Evolutionary conservation across 2,797 vertebrate species (phyloP), one percentile per base, ranked within the genome.

Genomic region (Helarctos malayanus): DNA sequence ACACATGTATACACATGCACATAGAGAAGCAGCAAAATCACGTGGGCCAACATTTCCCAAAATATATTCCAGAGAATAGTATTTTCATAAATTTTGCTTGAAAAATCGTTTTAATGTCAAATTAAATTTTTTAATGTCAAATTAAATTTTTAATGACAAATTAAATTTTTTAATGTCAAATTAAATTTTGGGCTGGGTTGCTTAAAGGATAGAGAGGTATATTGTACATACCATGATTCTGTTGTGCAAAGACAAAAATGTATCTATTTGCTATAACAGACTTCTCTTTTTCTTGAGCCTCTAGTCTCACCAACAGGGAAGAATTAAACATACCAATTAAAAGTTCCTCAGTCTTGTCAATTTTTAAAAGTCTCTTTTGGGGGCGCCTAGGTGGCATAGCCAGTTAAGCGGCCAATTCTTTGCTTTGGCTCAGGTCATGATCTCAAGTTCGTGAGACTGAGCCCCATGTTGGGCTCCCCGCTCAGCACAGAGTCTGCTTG

Each of bases 91-190:
- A 47, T 79, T 73, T 91, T 83, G 63, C 29, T 79, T 65, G 84
- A 78, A 78, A 88, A 90, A 65, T 0, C 29, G 80, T 29, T 19
- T 61, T 80, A 75, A 92, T 54, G 29, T 82, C 65, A 78, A 65
- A 92, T 52, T 68, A n/a, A 91, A 73, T 0, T 23, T 76, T n/a
- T 54, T 80, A 79, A 91, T 52, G 15, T 86, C 52, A 69, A 63
- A 85, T 41, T 41, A 32, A 92, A 52, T 88, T 65, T 91, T 18
- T 80, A 80, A 92, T 54, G n/a, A 78, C 65, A 78, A 65, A 92
- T 52, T 68, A n/a, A 91, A 73, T 0, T 23, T 76, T n/a, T 59
- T 80, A 79, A 91, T 52, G 15, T 86, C 52, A 71, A 63, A 85
- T 41, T 41, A 32, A 92, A 52, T 88, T 65, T 91, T 18, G 49